phyloP scores from a whole-genome alignment of 2,888 invertebrate species.

The Carcina quercana region DNA sequence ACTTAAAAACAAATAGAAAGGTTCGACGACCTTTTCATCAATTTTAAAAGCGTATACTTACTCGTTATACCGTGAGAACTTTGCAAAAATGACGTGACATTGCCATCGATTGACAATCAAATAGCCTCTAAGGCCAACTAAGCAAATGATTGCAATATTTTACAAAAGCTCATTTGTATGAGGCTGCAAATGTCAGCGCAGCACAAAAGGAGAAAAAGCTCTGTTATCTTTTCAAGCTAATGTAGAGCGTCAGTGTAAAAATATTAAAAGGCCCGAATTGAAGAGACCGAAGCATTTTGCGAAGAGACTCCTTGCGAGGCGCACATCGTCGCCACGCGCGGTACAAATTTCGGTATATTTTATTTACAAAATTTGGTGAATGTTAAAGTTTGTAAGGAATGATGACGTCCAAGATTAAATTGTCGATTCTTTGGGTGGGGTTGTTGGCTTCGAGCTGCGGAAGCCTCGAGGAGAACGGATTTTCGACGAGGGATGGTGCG shows the following conservation, averaged over 20 bases:
- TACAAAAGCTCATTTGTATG: constrained; percentile 40
- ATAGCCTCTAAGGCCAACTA: constrained; percentile 32
- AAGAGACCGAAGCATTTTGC: constrained; percentile 62
- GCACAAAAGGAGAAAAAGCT: constrained; percentile 66
- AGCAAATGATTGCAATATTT: constrained; percentile 49
- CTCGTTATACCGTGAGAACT: constrained; percentile 37
- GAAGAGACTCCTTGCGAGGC: constrained; percentile 60
- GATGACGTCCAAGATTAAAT: constrained; percentile 41
- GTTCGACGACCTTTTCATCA: too few relatives aligned
- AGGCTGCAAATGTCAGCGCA: constrained; percentile 43
- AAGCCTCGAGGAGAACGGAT: constrained; percentile 46
- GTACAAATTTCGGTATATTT: constrained; percentile 15
- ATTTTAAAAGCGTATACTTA: too few relatives aligned
- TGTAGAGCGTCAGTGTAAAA: constrained; percentile 59
- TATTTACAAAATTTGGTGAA: constrained; percentile 23
- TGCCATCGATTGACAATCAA: constrained; percentile 32
- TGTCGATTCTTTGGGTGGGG: constrained; percentile 39
- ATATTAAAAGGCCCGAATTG: constrained; percentile 64
- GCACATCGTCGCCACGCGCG: constrained; percentile 54
- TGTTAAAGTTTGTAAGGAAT: constrained; percentile 26
- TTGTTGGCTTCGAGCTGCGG: constrained; percentile 40
- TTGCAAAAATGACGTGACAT: constrained; percentile 37
- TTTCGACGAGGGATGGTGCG: constrained; percentile 53
- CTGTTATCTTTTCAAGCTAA: constrained; percentile 64
- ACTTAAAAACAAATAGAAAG: too few relatives aligned